These are phyloP conservation scores for Pedetes capensis DNA, from an alignment of 2,113 vertebrate species.

Conservation along the genomic window DNA sequence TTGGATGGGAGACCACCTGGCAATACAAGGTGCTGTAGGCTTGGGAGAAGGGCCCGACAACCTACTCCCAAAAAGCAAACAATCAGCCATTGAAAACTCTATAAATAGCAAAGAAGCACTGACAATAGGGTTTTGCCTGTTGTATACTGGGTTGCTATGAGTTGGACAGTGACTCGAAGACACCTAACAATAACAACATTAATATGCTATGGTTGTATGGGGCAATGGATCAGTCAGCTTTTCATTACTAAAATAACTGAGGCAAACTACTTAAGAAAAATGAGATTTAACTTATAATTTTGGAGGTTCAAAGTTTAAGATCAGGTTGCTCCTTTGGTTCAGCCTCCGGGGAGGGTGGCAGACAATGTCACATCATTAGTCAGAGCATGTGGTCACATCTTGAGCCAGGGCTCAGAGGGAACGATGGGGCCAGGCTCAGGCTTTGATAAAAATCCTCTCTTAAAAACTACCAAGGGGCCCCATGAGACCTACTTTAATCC, in stretches of 20 bases:
- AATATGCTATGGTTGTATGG: neutral
- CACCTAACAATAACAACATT: too few relatives aligned
- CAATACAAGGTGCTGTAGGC: too few relatives aligned
- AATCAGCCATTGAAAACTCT: too few relatives aligned
- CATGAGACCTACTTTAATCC: neutral
- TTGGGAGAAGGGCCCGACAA: too few relatives aligned
- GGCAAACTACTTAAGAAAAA: neutral
- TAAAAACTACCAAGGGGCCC: neutral
- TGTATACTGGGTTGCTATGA: too few relatives aligned
- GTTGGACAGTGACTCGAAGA: too few relatives aligned
- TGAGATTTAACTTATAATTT: neutral
- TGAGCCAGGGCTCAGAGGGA: neutral
- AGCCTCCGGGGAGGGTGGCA: too few relatives aligned
- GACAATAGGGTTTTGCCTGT: too few relatives aligned
- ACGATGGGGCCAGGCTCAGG: too few relatives aligned
- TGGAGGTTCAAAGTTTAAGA: neutral
- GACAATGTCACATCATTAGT: neutral
- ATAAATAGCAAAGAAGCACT: too few relatives aligned
- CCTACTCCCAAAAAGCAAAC: too few relatives aligned
- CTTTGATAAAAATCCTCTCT: neutral
- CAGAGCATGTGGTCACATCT: neutral
- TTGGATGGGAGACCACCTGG: too few relatives aligned
- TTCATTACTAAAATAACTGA: neutral
- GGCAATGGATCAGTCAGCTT: neutral
- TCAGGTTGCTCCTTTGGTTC: neutral